Evolutionary conservation across 2,797 vertebrate genomes (phyloP), one percentile per base, ranked within the genome.

Genomic region (Pseudocheirus occidentalis): DNA sequence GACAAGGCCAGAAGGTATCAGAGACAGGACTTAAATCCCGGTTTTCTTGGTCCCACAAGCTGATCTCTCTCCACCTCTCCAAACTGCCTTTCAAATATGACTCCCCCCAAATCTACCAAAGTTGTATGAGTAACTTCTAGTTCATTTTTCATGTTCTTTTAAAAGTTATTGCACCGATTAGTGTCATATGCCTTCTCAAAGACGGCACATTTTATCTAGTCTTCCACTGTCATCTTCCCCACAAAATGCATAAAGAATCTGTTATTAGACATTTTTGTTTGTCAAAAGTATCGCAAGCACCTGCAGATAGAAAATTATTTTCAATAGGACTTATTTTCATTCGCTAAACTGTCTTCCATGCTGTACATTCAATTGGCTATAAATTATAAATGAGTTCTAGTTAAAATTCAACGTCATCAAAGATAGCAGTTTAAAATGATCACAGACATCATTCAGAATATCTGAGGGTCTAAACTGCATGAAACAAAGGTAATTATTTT

Each of bases 351-450:
- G 5, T 66, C 93, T 94, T 96, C 94, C 52, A 92, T 40, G 92
- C 24, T 93, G 90, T 92, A 95, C 0, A 90, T 91, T 96, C 95
- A 97, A 92, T 62, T 95, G 29, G 58, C 91, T 16, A 96, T 94
- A 97, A 95, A 6, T 92, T 92, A 55, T 94, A 91, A 95, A 93
- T 81, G 92, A 94, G 13, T 90, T 58, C 12, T 62, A 52, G 16
- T 27, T 94, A 94, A 96, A 94, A 95, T 90, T 28, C 5, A 57
- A 55, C 54, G 91, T 92, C 90, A 13, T 57, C 14, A 92, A n/a
- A 92, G 0, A 95, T 73, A 96, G 62, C 11, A 91, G 90, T 62
- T 29, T 97, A 96, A 97, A 97, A 94, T 92, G 56, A 73, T 66
- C 92, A 66, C 34, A 92, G 24, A 53, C 29, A 94, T 4, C 55